Evolutionary conservation across 2,113 vertebrate species (phyloP), one percentile per base, ranked within the genome.

Genomic region (Psilopsiagon aurifrons): DNA sequence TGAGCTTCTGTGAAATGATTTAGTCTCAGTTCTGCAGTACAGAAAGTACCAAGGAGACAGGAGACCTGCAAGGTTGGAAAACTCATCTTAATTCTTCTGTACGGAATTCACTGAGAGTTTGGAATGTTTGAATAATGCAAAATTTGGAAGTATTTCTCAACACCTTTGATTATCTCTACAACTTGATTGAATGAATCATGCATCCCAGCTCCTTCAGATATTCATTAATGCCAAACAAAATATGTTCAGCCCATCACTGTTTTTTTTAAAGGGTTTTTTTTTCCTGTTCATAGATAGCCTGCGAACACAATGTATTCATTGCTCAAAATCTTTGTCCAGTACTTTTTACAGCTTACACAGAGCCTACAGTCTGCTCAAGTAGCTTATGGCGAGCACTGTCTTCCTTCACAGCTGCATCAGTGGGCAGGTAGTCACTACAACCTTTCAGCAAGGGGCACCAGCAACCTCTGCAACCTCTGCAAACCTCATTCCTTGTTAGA

Each of bases 151-250:
- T 33, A 60, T 84, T 89, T 94, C 43, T 78, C 60, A 75, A 18
- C 31, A 25, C 10, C 60, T 92, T 94, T 90, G 66, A 75, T 88
- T 92, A 78, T 92, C 44, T 71, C 79, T 88, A 31, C 87, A 83
- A 43, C 43, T 67, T 82, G 76, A 82, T 31, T 71, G 76, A 86
- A 94, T 79, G 86, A 92, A 76, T 86, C 68, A 83, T 64, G 67
- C 33, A 78, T 31, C 39, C 18, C 39, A 82, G 60, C 51, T 93
- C 55, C 80, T 88, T 94, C 90, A 86, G 76, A 75, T 68, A 90
- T 37, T 83, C 43, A 47, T 71, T 80, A 88, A 81, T 75, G 44
- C 43, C 76, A 94, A 94, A 88, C 5, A 83, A 83, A 93, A 73
- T 4, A 0, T 71, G 70, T 88, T 80, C 59, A 60, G 67, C 47